Evolutionary conservation across 2,797 vertebrate species (phyloP).

Genomic region (Oryzias sinensis): DNA sequence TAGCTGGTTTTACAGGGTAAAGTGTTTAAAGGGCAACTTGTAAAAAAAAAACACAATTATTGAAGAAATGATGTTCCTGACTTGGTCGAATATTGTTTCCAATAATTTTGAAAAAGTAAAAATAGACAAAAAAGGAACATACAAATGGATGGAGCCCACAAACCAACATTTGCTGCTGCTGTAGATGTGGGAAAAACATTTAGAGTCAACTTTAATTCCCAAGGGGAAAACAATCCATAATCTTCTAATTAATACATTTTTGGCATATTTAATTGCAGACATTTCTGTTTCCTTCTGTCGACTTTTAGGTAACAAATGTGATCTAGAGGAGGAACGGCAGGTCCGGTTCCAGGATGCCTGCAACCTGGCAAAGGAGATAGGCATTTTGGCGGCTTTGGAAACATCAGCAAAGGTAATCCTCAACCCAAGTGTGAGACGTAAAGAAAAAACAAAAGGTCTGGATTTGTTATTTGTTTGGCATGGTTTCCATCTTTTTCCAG

Average conservation of each 20-base stretch:
- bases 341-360: conserved; percentile 68
- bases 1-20: too few relatives aligned
- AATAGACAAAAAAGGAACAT: too few relatives aligned
- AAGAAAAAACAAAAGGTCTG: not conserved
- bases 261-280: too few relatives aligned
- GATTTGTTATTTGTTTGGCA: not conserved
- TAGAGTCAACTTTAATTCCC: not conserved
- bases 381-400: conserved; percentile 67
- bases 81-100: too few relatives aligned
- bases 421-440: not conserved
- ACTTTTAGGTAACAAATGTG: conserved; percentile 71
- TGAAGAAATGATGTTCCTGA: too few relatives aligned
- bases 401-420: conserved; percentile 71
- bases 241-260: too few relatives aligned
- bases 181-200: not conserved
- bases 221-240: not conserved
- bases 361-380: conserved; percentile 54
- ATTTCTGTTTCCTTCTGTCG: conserved; percentile 3
- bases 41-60: too few relatives aligned
- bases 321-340: conserved; percentile 61
- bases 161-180: not conserved
- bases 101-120: too few relatives aligned
- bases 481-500: conserved; percentile 30
- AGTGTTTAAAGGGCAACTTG: too few relatives aligned
- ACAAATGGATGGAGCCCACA: not conserved